These are phyloP conservation scores for Brachylomia viminalis DNA, from an alignment of 2,888 invertebrate species.

Conservation along the genomic window DNA sequence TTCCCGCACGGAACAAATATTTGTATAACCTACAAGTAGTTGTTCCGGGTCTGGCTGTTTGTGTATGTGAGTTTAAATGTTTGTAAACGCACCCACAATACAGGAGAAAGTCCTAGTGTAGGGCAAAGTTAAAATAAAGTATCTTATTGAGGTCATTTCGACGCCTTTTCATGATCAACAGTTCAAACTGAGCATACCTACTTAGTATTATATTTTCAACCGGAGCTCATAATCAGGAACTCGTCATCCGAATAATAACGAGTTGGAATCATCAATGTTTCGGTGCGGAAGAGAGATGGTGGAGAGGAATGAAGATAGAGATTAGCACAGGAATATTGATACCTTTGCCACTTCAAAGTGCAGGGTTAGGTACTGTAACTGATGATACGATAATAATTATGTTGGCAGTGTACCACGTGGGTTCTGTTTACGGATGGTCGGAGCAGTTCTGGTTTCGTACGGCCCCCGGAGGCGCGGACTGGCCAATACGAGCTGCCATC, in stretches of 20 bases:
- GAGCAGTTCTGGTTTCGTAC: constrained; percentile 94
- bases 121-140: too few relatives aligned
- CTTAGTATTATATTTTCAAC: not conserved
- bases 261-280: not conserved
- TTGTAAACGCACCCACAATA: too few relatives aligned
- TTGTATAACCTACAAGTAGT: too few relatives aligned
- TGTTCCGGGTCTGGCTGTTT: too few relatives aligned
- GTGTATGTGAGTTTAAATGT: too few relatives aligned
- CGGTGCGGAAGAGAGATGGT: too few relatives aligned
- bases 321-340: not conserved
- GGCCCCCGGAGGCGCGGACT: constrained; percentile 91
- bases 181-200: not conserved
- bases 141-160: constrained; percentile 6
- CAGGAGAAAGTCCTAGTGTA: too few relatives aligned
- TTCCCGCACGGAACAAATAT: too few relatives aligned
- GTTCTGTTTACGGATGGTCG: constrained; percentile 96
- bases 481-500: constrained; percentile 95
- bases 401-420: constrained; percentile 94
- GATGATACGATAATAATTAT: constrained; percentile 5
- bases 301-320: not conserved
- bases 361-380: not conserved
- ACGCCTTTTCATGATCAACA: not conserved
- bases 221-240: not conserved
- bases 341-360: not conserved
- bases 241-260: not conserved